Percentiles rank a stretch among this genome's conserved stretches.
Evolutionary conservation across 37 sponge, comb jelly and placozoan species (phyloP).

Genomic region (Cliona cf. orientalis): DNA sequence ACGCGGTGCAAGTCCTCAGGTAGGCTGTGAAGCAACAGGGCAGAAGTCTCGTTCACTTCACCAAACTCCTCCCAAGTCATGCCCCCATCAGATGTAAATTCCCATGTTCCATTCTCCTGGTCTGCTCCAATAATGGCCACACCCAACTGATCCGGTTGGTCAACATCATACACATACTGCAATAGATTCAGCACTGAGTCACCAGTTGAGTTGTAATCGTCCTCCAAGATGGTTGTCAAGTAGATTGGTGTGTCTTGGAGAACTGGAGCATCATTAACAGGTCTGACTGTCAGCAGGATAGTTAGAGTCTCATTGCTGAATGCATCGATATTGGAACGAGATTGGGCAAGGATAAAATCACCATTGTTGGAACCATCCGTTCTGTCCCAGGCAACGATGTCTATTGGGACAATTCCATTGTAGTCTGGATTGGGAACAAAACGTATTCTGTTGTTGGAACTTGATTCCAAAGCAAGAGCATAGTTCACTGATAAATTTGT

Average conservation of each 20-base stretch:
- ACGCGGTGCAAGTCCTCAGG: constrained; percentile 43
- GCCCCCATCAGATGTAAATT: constrained; percentile 65
- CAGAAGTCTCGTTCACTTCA: constrained; percentile 24
- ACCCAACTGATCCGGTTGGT: constrained; percentile 60
- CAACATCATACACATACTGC: constrained; percentile 63
- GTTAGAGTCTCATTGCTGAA: constrained; percentile 55
- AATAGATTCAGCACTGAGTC: constrained; percentile 71
- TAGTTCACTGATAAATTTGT: constrained; percentile 7
- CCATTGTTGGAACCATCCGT: constrained; percentile 51
- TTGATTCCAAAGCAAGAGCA: constrained; percentile 53
- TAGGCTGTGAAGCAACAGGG: constrained; percentile 53
- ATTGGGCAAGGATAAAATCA: constrained; percentile 50
- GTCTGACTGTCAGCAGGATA: constrained; percentile 51
- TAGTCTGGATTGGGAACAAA: constrained; percentile 69
- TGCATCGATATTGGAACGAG: constrained; percentile 65
- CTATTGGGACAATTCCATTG: constrained; percentile 51
- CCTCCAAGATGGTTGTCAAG: constrained; percentile 72
- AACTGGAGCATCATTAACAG: constrained; percentile 88
- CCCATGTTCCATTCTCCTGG: constrained; percentile 79
- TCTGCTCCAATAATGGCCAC: constrained; percentile 70
- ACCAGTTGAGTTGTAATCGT: constrained; percentile 75
- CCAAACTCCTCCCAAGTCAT: constrained; percentile 71
- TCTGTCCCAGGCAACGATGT: constrained; percentile 79
- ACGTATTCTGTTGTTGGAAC: constrained; percentile 22
- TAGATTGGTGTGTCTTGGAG: constrained; percentile 45